These are phyloP conservation scores for Periophthalmus magnuspinnatus DNA, from an alignment of 2,797 vertebrate species.

Conservation along the genomic window DNA sequence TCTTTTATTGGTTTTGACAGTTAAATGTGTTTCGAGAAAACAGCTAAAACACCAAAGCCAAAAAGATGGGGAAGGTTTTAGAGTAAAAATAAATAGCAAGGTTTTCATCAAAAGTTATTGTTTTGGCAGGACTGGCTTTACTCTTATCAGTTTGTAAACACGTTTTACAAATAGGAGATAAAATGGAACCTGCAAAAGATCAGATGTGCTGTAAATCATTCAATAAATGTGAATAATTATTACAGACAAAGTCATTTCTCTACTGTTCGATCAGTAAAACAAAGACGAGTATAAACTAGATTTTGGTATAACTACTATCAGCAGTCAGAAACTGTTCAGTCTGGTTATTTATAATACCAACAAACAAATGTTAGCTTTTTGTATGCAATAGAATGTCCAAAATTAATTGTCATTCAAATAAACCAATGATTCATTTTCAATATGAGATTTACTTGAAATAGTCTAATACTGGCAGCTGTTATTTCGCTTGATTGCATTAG, in stretches of 20 bases:
- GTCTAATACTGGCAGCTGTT: not conserved
- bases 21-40: conserved; percentile 24
- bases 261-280: not conserved
- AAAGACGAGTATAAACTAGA: not conserved
- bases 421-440: not conserved
- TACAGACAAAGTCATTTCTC: no score
- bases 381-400: not conserved
- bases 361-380: not conserved
- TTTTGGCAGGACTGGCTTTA: conserved; percentile 16
- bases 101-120: conserved; percentile 32
- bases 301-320: not conserved
- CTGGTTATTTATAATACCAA: not conserved
- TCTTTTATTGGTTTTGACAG: conserved; percentile 42
- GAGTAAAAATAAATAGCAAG: conserved; percentile 41
- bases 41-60: conserved; percentile 26
- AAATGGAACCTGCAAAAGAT: conserved; percentile 15
- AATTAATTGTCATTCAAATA: not conserved
- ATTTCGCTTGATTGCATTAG: not conserved
- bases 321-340: not conserved
- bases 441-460: not conserved
- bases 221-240: not conserved
- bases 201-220: not conserved
- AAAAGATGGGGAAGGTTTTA: conserved; percentile 12
- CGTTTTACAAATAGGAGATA: conserved; percentile 27
- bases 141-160: conserved; percentile 36